phyloP scores from a whole-genome alignment of 2,888 invertebrate genomes.

The Agrochola circellaris region DNA sequence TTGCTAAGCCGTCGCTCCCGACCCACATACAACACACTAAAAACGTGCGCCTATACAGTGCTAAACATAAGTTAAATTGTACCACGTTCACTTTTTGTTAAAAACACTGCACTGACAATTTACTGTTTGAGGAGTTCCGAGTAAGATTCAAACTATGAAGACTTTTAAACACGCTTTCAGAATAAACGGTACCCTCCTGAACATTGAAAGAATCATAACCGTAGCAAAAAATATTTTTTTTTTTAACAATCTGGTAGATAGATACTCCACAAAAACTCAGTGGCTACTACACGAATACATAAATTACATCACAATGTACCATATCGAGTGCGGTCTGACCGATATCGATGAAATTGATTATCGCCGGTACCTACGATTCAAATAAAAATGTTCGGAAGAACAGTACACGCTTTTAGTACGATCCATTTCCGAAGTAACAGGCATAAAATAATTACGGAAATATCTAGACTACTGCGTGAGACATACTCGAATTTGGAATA shows the following conservation, averaged over 20 bases:
- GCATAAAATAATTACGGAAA: neutral
- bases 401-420: neutral
- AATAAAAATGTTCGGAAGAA: conserved; percentile 8
- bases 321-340: conserved; percentile 1
- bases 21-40: conserved; percentile 4
- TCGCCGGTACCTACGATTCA: conserved; percentile 1
- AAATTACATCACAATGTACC: conserved; percentile 13
- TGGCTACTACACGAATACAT: conserved; percentile 8
- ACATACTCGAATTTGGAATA: neutral
- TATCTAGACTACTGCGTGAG: neutral
- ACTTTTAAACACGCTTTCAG: neutral
- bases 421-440: conserved; percentile 4
- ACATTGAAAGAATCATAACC: neutral
- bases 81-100: neutral
- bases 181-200: neutral
- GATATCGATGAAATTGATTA: conserved; percentile 42
- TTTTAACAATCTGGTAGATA: neutral
- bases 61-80: neutral
- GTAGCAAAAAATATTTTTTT: too few relatives aligned
- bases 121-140: neutral
- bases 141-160: neutral
- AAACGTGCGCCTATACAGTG: neutral
- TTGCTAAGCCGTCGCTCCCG: conserved; percentile 56
- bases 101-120: neutral
- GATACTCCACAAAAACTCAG: neutral